Evolutionary conservation across 2,113 vertebrate species (phyloP).

Genomic region (Vulpes ferrilata): DNA sequence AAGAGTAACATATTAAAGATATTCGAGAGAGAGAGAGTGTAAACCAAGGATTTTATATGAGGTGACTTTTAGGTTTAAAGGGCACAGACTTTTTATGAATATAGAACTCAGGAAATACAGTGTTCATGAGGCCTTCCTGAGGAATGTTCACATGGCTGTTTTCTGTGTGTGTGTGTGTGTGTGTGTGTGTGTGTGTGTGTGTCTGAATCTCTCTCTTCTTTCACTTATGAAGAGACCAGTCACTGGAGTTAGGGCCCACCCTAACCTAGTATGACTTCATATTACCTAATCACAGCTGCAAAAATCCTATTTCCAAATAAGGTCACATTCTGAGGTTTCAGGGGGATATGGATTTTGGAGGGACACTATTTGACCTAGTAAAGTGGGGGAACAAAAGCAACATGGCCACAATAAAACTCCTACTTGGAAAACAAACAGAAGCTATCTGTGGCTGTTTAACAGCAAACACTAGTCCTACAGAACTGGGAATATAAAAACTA

Average conservation of each 20-base stretch:
- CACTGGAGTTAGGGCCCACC: background rate
- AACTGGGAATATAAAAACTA: background rate
- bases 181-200: background rate
- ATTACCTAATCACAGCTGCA: background rate
- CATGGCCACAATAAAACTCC: background rate
- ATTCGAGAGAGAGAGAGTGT: constrained; percentile 28
- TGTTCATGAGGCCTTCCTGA: background rate
- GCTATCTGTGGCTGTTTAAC: background rate
- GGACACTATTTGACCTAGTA: background rate
- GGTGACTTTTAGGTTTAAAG: background rate
- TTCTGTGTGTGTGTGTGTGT: background rate
- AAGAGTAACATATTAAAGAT: background rate
- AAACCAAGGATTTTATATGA: background rate
- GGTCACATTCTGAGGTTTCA: background rate
- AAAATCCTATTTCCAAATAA: constrained; percentile 24
- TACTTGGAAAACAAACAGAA: background rate
- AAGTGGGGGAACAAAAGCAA: background rate
- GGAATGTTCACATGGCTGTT: background rate
- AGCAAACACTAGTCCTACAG: background rate
- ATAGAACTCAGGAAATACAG: background rate
- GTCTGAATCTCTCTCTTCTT: background rate
- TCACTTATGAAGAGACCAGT: background rate
- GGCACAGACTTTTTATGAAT: background rate
- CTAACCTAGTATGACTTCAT: background rate
- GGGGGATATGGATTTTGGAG: background rate